Evolutionary conservation across 2,113 vertebrate species (phyloP), one percentile per base, ranked within the genome.

Genomic region (Ophiodon elongatus): DNA sequence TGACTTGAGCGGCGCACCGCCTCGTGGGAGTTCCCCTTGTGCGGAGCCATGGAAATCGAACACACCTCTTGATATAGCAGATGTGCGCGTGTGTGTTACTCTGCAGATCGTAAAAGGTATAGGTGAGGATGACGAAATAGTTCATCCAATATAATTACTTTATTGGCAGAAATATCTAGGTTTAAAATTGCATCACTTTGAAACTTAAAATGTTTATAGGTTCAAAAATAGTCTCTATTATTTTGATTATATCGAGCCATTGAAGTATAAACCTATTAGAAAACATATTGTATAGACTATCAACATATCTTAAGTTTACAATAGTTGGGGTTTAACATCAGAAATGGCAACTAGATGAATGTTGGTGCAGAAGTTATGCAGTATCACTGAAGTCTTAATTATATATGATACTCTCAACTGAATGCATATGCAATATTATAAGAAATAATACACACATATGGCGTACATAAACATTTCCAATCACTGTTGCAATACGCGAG

Each of bases 21-120:
- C 93, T 76, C 17, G 4, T 87, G 85, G 93, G 93, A 85, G 92
- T 83, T 89, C 4, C 85, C 27, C 17, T 27, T 2, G 41, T 25
- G 4, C 45, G 45, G 2, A 33, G 45, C 65, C 77, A 79, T 69
- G 78, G 68, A 69, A 59, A 87, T 33, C 1, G 0, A 57, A 73
- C 62, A 81, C 88, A 78, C 54, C 69, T 75, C 65, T 78, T 54
- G 9, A 70, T 47, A 52, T 69, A 70, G 41, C 43, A 43, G 14
- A n/a, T 17, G 11, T 75, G 47, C 15, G 0, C 23, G 15, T 37
- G 9, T 1, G 21, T 8, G 19, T 39, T 45, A 5, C 8, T 62
- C 10, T 13, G 6, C 8, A 9, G 57, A n/a, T 47, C 57, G 19
- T 6, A 10, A 2, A 74, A 29, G 5, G 6, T 39, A 65, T 2